phyloP scores from a whole-genome alignment of 2,797 vertebrate genomes.

The Anisognathus igniventris region DNA sequence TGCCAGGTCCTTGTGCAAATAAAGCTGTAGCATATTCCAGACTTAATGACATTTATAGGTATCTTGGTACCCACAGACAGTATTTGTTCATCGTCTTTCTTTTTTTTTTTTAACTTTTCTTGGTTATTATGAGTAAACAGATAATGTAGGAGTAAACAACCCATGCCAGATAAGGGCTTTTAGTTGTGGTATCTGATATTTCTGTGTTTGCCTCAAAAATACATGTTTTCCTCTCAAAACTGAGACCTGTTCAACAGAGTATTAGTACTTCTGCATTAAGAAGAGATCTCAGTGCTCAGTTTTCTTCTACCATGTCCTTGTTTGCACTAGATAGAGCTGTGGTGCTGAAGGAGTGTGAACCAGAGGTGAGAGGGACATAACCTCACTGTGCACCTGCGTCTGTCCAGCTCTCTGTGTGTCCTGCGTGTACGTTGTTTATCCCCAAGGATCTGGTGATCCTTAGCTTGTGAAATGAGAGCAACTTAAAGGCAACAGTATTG shows the following conservation, averaged over 20 bases:
- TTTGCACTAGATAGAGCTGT: neutral
- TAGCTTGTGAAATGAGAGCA: neutral
- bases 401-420: neutral
- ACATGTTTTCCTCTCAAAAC: neutral
- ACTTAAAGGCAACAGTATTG: neutral
- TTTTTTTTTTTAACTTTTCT: neutral
- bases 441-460: neutral
- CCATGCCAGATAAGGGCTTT: neutral
- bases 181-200: neutral
- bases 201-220: neutral
- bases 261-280: neutral
- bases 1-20: neutral
- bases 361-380: neutral
- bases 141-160: neutral
- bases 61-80: neutral
- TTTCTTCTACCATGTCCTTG: neutral
- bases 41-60: neutral
- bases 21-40: neutral
- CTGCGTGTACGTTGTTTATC: rapidly evolving
- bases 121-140: neutral
- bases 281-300: neutral
- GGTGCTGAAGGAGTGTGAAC: neutral
- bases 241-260: neutral
- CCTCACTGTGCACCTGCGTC: neutral
- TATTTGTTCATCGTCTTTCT: neutral